phyloP scores from a whole-genome alignment of 2,797 vertebrate species.

The Bryconaethiops microstoma region DNA sequence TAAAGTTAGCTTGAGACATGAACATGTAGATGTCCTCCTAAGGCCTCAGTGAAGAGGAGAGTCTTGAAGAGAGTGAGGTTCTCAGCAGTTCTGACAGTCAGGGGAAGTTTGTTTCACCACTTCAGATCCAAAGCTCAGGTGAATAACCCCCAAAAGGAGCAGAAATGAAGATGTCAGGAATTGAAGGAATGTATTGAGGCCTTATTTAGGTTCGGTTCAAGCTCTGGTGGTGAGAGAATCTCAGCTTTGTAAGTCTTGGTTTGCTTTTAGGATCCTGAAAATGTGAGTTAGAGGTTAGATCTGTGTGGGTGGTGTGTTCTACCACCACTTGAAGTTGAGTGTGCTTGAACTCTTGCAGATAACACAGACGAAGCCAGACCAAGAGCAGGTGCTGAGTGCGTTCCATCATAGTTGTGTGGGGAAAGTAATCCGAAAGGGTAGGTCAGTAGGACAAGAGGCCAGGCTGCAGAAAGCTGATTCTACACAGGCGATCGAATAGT shows the following conservation, averaged over 20 bases:
- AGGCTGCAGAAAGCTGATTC: slow-evolving; percentile 1
- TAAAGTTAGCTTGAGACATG: too few relatives aligned
- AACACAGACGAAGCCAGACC: not conserved
- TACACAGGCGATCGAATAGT: not conserved
- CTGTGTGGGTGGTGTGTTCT: not conserved
- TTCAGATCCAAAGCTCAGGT: too few relatives aligned
- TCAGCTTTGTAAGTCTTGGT: not conserved
- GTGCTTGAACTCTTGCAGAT: not conserved
- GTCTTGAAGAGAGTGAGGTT: too few relatives aligned
- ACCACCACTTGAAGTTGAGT: not conserved
- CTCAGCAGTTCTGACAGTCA: too few relatives aligned
- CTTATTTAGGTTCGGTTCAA: not conserved
- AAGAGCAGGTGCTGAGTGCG: not conserved
- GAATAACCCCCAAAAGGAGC: too few relatives aligned
- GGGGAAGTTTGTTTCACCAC: too few relatives aligned
- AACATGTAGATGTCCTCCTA: too few relatives aligned
- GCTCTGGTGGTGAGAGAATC: too few relatives aligned
- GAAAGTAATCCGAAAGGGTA: not conserved
- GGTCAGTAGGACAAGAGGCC: slow-evolving; percentile 8
- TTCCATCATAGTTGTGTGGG: not conserved
- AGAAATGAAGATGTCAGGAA: too few relatives aligned
- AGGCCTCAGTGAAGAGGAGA: too few relatives aligned
- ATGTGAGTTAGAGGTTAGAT: not conserved
- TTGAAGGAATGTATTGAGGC: not conserved
- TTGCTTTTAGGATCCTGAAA: not conserved